Evolutionary conservation across 2,113 vertebrate genomes (phyloP), one percentile per base, ranked within the genome.

Genomic region (Rana temporaria): DNA sequence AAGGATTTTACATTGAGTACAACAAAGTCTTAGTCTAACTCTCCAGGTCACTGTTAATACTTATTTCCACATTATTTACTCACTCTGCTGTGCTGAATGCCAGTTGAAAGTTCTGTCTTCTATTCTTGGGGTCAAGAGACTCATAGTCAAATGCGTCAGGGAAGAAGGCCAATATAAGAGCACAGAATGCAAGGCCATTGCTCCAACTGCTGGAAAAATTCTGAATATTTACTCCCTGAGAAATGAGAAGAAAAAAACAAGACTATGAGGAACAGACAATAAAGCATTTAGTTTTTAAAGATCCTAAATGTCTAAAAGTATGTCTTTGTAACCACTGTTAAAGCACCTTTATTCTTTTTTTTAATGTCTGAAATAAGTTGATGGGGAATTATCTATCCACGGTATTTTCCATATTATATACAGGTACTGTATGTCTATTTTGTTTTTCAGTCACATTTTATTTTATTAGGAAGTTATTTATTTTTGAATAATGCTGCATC

Each of bases 161-260:
- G 85, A 94, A 94, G 85, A 93, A 94, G 82, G 90, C 94, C 88
- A 93, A 90, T 72, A 94, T 77, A 78, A 94, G 93, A 0, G 93
- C 92, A 0, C 93, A 94, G 87, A 94, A 94, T 57, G 92, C 93
- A 89, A 94, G 88, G 24, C 92, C 92, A 0, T 87, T 92, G 85
- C 90, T 90, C 93, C 93, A 93, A 86, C 92, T 93, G 22, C 90
- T 88, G 0, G 93, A 92, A 86, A 94, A 94, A 87, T 94, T 94
- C 88, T 93, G 92, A 72, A 94, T 89, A 2, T 94, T 93, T 79
- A 94, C 92, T 1, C 92, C 86, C 93, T 94, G 78, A 19, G 18
- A 18, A 0, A 0, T 55, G 19, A 65, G 12, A 56, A 53, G 16
- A 32, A 63, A 12, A 12, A 30, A 30, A 30, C 26, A 30, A 3